Percentiles rank a stretch among this genome's conserved stretches.
Evolutionary conservation across 2,797 vertebrate species (phyloP).

Genomic region (Cryptoprocta ferox): DNA sequence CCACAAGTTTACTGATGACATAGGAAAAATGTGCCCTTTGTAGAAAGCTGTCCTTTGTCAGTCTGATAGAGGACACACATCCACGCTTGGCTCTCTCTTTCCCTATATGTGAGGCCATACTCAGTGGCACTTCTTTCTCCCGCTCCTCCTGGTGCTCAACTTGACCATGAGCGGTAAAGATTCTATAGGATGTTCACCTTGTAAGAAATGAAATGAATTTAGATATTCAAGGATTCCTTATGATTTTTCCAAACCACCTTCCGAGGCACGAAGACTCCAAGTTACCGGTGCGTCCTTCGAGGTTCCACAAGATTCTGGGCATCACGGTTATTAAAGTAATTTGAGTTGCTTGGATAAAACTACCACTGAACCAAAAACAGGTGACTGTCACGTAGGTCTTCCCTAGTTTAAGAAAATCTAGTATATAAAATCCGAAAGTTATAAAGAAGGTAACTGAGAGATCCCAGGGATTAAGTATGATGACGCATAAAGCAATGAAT

Average conservation of each 20-base stretch:
- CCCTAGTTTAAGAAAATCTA: not conserved
- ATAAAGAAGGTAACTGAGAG: not conserved
- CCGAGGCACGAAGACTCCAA: not conserved
- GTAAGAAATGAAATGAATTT: slow-evolving; percentile 44
- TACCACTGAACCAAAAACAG: not conserved
- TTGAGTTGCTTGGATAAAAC: not conserved
- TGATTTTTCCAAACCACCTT: not conserved
- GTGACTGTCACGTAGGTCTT: not conserved
- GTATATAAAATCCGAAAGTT: not conserved
- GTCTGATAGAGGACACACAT: not conserved
- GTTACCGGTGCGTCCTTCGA: not conserved
- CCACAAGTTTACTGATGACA: not conserved
- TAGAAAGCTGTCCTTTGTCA: not conserved
- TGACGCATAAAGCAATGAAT: not conserved
- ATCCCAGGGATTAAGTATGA: not conserved
- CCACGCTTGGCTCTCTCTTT: not conserved
- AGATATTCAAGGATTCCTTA: not conserved
- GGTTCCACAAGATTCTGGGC: not conserved
- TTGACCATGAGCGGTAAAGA: not conserved
- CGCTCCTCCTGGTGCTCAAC: not conserved
- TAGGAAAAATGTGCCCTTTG: not conserved
- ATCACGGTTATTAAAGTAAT: not conserved
- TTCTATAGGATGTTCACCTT: not conserved
- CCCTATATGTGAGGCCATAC: not conserved
- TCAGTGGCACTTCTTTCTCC: not conserved